Evolutionary conservation across 2,797 vertebrate genomes (phyloP), one percentile per base, ranked within the genome.

Genomic region (Dallia pectoralis): DNA sequence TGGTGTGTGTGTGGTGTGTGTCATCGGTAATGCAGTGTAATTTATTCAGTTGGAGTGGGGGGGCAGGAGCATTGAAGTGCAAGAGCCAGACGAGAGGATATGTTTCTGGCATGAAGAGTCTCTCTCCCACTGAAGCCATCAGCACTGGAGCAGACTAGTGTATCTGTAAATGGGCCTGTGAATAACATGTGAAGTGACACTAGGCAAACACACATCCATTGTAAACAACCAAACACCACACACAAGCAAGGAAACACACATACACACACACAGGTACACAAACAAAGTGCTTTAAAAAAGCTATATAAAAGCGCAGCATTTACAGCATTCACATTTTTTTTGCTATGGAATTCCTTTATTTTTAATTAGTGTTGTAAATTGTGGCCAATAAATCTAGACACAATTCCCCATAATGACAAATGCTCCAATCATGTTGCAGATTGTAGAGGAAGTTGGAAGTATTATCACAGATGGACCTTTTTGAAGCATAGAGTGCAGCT

Each of bases 51-150:
- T 83, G 85, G 82, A 87, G 85, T 85, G 81, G 87, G 80, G 82
- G 84, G 86, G 86, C n/a, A n/a, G 90, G 89, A 73, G 89, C 91
- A 89, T 91, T 90, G 92, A 91, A 92, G 84, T 89, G 90, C 87
- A 83, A 84, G 75, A 88, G 51, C 8, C 51, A 53, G 51, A 83
- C 85, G 80, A 76, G 51, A 83, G 86, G 81, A 76, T 80, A 67
- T 75, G 77, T 79, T 76, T 75, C 68, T 49, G 48, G 70, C 73
- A 63, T 68, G 70, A 83, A 77, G 75, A 78, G 77, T 22, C 25
- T 16, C 59, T 62, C 27, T 62, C 59, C 29, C 59, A 62, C 89
- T 90, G 87, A 74, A 82, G 84, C 88, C 87, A 91, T 90, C 90
- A 91, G 88, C 53, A 73, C 79, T 85, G 87, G 73, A 83, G 84